Conservation (phyloP, 2,888 invertebrate species). For the Aporophyla nigra region DNA sequence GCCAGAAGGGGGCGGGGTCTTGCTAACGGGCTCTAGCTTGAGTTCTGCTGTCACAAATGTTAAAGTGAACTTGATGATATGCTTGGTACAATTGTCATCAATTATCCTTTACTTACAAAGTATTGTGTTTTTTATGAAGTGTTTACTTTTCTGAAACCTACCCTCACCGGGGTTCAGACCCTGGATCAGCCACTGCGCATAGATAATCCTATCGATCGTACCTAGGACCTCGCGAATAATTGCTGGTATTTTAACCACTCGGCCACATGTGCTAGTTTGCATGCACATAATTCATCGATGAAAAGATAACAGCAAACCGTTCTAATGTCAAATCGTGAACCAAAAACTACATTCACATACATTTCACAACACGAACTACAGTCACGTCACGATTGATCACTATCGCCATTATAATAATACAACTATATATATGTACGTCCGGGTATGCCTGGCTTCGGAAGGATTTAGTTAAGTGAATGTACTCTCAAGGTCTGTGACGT, state of each 20-base stretch:
- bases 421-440: constrained; percentile 60
- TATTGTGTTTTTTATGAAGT: too few species aligned
- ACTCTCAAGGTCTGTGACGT: constrained; percentile 80
- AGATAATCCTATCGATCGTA: background rate
- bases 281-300: constrained; percentile 34
- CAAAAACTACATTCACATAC: constrained; percentile 59
- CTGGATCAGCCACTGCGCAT: too few species aligned
- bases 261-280: background rate
- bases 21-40: too few species aligned
- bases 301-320: constrained; percentile 47
- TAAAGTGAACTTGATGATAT: too few species aligned
- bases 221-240: too few species aligned
- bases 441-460: constrained; percentile 65
- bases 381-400: constrained; percentile 53
- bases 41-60: too few species aligned
- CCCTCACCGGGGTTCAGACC: too few species aligned
- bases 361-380: constrained; percentile 54
- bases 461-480: constrained; percentile 82
- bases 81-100: too few species aligned
- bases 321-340: constrained; percentile 60
- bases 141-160: too few species aligned
- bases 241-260: background rate
- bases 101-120: too few species aligned
- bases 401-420: constrained; percentile 54
- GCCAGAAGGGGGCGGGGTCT: too few species aligned